Evolutionary conservation across 2,797 vertebrate genomes (phyloP), one percentile per base, ranked within the genome.

Genomic region (Myotis daubentonii): DNA sequence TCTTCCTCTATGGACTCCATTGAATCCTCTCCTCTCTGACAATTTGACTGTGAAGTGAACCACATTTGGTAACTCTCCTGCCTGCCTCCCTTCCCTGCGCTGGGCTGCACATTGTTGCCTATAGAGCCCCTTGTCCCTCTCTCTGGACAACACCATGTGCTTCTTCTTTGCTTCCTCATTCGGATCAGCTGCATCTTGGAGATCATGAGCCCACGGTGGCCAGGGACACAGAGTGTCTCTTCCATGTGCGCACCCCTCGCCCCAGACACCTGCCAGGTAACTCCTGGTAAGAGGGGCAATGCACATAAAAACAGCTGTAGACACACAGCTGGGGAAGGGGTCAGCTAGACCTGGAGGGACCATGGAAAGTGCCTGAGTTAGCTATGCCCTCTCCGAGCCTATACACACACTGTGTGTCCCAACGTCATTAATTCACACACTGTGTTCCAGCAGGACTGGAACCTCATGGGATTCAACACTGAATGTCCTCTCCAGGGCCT

Each of bases 211-310:
- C 19, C 19, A 9, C 22, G 0, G 55, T 22, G 41, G 5, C 55
- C 81, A 66, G 23, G 22, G 2, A 51, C 49, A 28, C n/a, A 81
- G 4, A 44, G 2, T n/a, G 7, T 20, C 60, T 86, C 44, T 30
- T 6, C 81, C 47, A 6, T 11, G 10, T 55, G n/a, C 3, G 25
- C 62, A 20, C 1, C 15, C 8, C 15, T 4, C 2, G 0, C 49
- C 13, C 25, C n/a, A 68, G 25, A 80, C 6, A 36, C 11, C 60
- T 19, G 15, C 68, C 49, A 16, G 8, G 15, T 62, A 10, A 17
- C 70, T 83, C 12, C 11, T 55, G 28, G 28, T 3, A 20, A 28
- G n/a, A 65, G 7, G 5, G 22, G 15, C 72, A 71, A 38, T 2
- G 25, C 3, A 36, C 28, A 20, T 47, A 17, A 79, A 74, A 22